These are phyloP conservation scores for Homalodisca vitripennis DNA, from an alignment of 1,140 invertebrate genomes.

Conservation along the genomic window DNA sequence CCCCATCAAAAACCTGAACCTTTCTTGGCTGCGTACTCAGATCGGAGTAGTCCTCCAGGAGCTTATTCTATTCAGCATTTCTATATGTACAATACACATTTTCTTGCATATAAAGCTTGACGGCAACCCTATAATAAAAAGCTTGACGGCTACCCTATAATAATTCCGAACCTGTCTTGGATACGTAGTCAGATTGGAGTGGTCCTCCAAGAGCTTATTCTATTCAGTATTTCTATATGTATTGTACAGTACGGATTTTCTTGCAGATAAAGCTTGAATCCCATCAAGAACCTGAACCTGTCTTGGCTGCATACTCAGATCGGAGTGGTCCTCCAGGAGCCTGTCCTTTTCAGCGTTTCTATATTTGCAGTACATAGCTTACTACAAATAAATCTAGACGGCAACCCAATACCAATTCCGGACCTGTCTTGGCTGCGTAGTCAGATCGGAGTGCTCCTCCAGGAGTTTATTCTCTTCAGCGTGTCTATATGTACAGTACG, in stretches of 20 bases:
- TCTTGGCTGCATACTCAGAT: constrained; percentile 69
- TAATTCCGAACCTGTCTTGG: constrained; percentile 68
- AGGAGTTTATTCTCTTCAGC: constrained; percentile 77
- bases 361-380: constrained; percentile 51
- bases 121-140: too few relatives aligned
- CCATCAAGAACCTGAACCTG: constrained; percentile 65
- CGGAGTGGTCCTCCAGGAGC: constrained; percentile 79
- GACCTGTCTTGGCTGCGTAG: constrained; percentile 69
- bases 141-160: constrained; percentile 63
- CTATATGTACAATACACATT: too few relatives aligned
- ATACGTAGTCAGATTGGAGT: constrained; percentile 69
- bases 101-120: too few relatives aligned
- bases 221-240: constrained; percentile 76
- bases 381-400: constrained; percentile 61
- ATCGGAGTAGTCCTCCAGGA: constrained; percentile 81
- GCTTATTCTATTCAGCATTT: constrained; percentile 72
- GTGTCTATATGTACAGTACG: too few relatives aligned
- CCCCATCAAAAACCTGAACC: constrained; percentile 62
- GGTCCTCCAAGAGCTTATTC: constrained; percentile 77
- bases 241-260: too few relatives aligned
- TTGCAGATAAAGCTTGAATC: too few relatives aligned
- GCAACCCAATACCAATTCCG: constrained; percentile 59
- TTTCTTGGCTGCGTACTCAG: constrained; percentile 67
- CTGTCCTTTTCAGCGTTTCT: constrained; percentile 71
- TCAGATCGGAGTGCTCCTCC: constrained; percentile 74